Percentiles rank a stretch among this genome's conserved stretches.
phyloP scores from a whole-genome alignment of 2,113 vertebrate genomes.

The Solenodon paradoxus region DNA sequence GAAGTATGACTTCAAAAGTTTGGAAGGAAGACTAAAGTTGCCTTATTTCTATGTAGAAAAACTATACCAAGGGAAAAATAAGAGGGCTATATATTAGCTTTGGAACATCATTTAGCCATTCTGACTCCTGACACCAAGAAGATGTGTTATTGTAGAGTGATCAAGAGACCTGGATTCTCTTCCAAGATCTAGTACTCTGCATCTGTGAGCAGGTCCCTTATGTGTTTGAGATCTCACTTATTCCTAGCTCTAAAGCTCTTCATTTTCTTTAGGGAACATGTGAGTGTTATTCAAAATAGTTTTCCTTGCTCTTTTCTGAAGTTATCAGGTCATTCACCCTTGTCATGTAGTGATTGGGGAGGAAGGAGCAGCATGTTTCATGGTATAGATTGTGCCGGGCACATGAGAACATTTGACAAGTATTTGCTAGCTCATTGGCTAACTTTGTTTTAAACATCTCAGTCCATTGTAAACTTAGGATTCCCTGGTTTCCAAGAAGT shows the following conservation, averaged over 20 bases:
- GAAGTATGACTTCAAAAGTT: neutral
- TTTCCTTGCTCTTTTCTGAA: neutral
- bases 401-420: neutral
- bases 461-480: neutral
- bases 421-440: neutral
- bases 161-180: neutral
- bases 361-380: neutral
- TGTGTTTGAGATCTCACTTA: neutral
- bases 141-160: neutral
- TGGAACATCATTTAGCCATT: neutral
- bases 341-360: neutral
- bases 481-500: neutral
- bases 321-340: neutral
- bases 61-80: neutral
- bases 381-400: neutral
- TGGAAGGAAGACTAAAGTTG: neutral
- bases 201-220: neutral
- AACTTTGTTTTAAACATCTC: constrained; percentile 35
- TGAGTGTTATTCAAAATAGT: constrained; percentile 8
- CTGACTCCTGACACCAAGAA: neutral
- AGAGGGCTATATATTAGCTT: neutral
- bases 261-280: neutral
- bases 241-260: neutral
- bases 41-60: neutral
- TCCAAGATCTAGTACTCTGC: neutral